These are phyloP conservation scores for Lineus longissimus DNA, from an alignment of 1,140 invertebrate species.

Conservation along the genomic window DNA sequence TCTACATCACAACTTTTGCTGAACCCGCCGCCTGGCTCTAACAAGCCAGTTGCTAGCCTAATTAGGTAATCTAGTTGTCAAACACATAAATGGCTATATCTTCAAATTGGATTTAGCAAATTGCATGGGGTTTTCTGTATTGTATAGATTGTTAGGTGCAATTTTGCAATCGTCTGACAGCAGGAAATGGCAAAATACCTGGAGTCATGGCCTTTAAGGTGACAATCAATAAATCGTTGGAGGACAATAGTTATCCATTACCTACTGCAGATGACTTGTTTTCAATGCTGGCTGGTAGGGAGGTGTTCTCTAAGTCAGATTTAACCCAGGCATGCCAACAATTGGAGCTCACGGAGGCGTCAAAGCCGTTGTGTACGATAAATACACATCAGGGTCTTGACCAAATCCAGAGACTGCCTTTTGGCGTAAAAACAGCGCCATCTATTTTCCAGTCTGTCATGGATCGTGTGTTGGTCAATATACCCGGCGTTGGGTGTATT, in stretches of 20 bases:
- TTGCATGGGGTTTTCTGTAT: too few relatives aligned
- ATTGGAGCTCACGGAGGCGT: constrained; percentile 20
- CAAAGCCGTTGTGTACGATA: constrained; percentile 15
- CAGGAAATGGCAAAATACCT: too few relatives aligned
- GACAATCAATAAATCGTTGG: constrained; percentile 28
- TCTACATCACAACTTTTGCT: too few relatives aligned
- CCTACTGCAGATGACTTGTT: constrained; percentile 2
- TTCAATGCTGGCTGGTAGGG: constrained; percentile 12
- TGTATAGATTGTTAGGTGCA: too few relatives aligned
- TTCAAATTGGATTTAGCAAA: too few relatives aligned
- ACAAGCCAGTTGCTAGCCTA: too few relatives aligned
- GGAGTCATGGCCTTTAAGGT: too few relatives aligned
- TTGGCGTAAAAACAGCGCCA: constrained; percentile 56
- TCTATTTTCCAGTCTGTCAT: constrained; percentile 56
- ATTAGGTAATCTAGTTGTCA: too few relatives aligned
- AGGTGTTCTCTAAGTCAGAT: constrained; percentile 23
- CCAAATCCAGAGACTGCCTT: constrained; percentile 17
- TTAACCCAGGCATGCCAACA: constrained; percentile 27
- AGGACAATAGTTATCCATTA: neutral
- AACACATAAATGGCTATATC: too few relatives aligned
- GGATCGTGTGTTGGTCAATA: constrained; percentile 36
- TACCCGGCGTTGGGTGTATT: constrained; percentile 7
- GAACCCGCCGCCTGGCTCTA: too few relatives aligned
- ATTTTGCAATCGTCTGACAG: too few relatives aligned
- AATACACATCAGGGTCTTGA: constrained; percentile 34